These are phyloP conservation scores for Thryonomys swinderianus DNA, from an alignment of 2,113 vertebrate genomes.

Conservation along the genomic window DNA sequence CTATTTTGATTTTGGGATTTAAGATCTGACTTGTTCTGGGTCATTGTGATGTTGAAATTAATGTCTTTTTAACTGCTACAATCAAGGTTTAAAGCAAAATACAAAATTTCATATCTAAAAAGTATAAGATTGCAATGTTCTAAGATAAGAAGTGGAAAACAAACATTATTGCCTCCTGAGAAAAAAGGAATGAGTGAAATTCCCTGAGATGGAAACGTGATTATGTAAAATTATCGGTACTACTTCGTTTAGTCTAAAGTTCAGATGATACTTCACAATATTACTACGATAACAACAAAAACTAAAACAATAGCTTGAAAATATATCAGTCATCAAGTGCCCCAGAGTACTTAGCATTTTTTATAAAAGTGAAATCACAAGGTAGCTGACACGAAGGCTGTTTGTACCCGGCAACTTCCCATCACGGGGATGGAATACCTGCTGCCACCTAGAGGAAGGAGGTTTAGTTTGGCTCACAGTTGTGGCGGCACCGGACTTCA, in stretches of 20 bases:
- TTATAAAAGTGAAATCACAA: not conserved
- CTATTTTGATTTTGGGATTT: no score
- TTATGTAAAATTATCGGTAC: not conserved
- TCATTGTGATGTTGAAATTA: not conserved
- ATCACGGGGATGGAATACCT: no score
- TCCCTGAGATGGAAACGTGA: not conserved
- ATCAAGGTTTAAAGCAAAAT: not conserved
- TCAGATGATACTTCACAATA: not conserved
- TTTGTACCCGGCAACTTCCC: not conserved
- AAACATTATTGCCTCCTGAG: not conserved
- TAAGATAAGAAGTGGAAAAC: not conserved
- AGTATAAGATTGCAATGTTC: not conserved
- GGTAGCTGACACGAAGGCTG: not conserved
- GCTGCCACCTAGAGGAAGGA: not conserved
- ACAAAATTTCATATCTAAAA: slow-evolving; percentile 24
- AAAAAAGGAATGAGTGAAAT: not conserved
- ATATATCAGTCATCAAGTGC: not conserved
- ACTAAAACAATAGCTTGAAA: not conserved
- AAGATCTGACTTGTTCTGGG: not conserved
- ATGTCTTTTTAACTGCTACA: not conserved
- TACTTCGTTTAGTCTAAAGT: not conserved
- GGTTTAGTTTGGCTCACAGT: not conserved
- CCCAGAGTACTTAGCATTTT: not conserved
- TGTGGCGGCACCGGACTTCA: not conserved
- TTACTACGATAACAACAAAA: not conserved